Base-by-base conservation (phyloP, 2,888 invertebrate species). In the Acrobasis suavella region DNA sequence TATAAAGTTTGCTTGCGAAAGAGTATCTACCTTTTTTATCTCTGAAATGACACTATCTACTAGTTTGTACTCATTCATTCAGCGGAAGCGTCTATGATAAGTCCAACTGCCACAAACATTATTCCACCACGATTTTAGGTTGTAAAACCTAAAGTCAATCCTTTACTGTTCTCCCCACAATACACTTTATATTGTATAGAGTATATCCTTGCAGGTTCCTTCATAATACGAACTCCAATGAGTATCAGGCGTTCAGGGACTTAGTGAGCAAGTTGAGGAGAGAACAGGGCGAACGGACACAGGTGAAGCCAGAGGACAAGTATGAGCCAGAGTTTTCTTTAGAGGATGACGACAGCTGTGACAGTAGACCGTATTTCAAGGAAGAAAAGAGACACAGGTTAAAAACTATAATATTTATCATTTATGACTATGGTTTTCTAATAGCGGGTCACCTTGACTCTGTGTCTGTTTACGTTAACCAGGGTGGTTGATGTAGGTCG, bases 251-350 rank as follows among this genome's bases (percentile, higher is more conserved):
- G 80, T 93, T 89, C 74, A 80, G 91, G 81, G 82, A 87, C 69
- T 74, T 92, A 74, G 87, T 93, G 60, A 65, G 65, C 63, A 83
- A 83, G 69, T 77, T 87, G 58, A 80, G 89, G 46, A 80, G 89
- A 46, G 69, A 68, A 14, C 86, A 87, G 2, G 71, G 69, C 3
- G 82, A 85, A 9, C 81, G 71, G 67, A 87, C 86, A 66, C 78
- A 87, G 64, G 81, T 92, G 32, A 91, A 91, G 60, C 91, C 91
- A 0, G 92, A 93, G 70, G 93, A 93, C 67, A 92, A 88, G 78
- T 93, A 93, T 78, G 92, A 93, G 62, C 93, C 93, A 0, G 93
- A 93, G 71, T 93, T 92, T 69, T 85, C 87, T 68, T 73, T 93
- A 65, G 90, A 91, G 69, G 92, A 93, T 62, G 93, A 93, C 63